A percentile compares a stretch with the other conserved stretches of the same genome.
Conservation (phyloP, 2,888 invertebrate genomes). For the Heterodera filipjevi region DNA sequence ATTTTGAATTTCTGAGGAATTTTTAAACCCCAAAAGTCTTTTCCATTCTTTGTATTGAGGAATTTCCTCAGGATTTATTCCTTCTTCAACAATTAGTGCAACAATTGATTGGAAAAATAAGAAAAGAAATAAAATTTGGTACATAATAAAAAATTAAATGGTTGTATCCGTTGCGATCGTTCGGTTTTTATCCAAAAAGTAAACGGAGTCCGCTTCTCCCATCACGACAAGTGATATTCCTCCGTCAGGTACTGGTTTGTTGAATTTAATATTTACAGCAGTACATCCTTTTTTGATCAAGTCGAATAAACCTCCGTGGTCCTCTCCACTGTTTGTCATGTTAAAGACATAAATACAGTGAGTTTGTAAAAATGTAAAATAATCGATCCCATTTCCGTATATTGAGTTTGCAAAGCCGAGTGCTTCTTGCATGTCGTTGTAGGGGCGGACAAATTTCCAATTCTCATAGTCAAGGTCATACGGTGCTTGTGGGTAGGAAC, state of each 20-base stretch:
- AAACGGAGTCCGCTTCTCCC: slow-evolving; percentile 22
- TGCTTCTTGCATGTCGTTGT: slow-evolving; percentile 11
- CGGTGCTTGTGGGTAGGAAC: slow-evolving; percentile 10
- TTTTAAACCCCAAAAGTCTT: slow-evolving; percentile 2
- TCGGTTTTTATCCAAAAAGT: slow-evolving; percentile 27
- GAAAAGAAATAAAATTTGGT: not conserved
- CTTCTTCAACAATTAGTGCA: not conserved
- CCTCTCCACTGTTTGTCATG: slow-evolving; percentile 24
- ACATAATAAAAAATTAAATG: not conserved
- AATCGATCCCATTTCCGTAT: slow-evolving; percentile 8
- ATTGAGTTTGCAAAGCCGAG: not conserved
- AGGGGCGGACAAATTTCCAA: not conserved
- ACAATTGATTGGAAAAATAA: not conserved
- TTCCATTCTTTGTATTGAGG: slow-evolving; percentile 17
- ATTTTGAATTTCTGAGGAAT: not conserved
- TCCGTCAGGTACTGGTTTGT: slow-evolving; percentile 14
- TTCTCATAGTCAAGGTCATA: slow-evolving; percentile 10
- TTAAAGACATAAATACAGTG: slow-evolving; percentile 28
- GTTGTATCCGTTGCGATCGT: slow-evolving; percentile 14
- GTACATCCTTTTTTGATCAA: slow-evolving; percentile 26
- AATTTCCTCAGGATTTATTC: not conserved
- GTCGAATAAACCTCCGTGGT: slow-evolving; percentile 11
- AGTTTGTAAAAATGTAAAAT: not conserved
- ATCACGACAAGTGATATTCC: slow-evolving; percentile 16
- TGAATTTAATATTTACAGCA: slow-evolving; percentile 22